These are phyloP conservation scores for Strigamia crassipes DNA, from an alignment of 2,888 invertebrate genomes.

Conservation along the genomic window DNA sequence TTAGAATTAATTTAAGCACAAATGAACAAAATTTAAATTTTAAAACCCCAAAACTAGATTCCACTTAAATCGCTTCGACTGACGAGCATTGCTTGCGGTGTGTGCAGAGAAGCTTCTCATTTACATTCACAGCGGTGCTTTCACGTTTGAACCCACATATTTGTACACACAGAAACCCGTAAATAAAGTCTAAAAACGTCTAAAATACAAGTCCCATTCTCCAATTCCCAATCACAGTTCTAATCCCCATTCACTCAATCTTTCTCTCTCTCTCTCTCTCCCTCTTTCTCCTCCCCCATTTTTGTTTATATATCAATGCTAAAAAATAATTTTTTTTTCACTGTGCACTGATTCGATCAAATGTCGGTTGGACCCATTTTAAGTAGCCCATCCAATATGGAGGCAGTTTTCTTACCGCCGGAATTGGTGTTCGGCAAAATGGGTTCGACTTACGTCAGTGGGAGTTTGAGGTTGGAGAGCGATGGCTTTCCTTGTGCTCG, in stretches of 20 bases:
- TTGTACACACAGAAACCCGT: background rate
- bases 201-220: no score
- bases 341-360: slow-evolving; percentile 15
- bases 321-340: background rate
- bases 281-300: background rate
- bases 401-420: slow-evolving; percentile 22
- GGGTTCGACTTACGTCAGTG: slow-evolving; percentile 27
- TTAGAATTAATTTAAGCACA: no score
- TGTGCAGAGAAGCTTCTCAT: slow-evolving; percentile 13
- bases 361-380: slow-evolving; percentile 23
- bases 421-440: background rate
- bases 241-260: no score
- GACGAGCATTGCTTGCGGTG: background rate
- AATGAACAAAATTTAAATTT: background rate
- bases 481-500: slow-evolving; percentile 13
- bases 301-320: background rate
- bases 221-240: no score
- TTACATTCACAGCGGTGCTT: background rate
- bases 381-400: slow-evolving; percentile 26
- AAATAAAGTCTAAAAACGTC: background rate
- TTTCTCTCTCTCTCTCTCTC: no score
- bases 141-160: background rate
- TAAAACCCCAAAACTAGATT: background rate
- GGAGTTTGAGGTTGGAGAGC: slow-evolving; percentile 30
- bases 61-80: background rate